These are phyloP conservation scores for Synanthedon myopaeformis DNA, from an alignment of 2,888 invertebrate genomes.

Conservation along the genomic window DNA sequence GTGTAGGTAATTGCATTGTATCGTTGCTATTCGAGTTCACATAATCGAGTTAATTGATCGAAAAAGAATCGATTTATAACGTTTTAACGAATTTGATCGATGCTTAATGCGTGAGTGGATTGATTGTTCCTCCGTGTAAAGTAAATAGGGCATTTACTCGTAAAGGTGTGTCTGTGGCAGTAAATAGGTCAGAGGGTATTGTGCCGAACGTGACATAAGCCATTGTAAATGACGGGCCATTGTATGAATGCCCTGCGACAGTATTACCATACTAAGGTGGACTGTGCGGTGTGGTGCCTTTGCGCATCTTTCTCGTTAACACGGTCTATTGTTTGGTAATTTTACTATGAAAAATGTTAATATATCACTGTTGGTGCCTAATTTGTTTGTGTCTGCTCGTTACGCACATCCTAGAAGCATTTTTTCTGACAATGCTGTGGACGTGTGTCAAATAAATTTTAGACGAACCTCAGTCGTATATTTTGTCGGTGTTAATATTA, in stretches of 20 bases:
- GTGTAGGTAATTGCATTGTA: neutral
- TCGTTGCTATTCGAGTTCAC: too few relatives aligned
- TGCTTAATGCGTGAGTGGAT: neutral
- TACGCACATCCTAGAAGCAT: conserved; percentile 6
- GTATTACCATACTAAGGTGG: conserved; percentile 29
- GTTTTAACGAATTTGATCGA: neutral
- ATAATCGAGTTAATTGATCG: neutral
- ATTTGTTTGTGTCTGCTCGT: conserved; percentile 6
- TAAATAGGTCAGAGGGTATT: conserved; percentile 46
- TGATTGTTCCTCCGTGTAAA: conserved; percentile 1
- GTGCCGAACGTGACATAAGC: conserved; percentile 31
- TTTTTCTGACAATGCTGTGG: too few relatives aligned
- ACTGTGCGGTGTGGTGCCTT: neutral
- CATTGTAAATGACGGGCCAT: conserved; percentile 40
- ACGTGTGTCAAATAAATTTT: too few relatives aligned
- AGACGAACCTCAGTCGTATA: too few relatives aligned
- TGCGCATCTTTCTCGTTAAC: conserved; percentile 3
- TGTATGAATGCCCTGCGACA: conserved; percentile 21
- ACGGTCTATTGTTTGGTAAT: conserved; percentile 25
- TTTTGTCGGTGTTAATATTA: too few relatives aligned
- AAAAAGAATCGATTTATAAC: neutral
- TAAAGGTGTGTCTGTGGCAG: conserved; percentile 37
- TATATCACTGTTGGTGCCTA: neutral
- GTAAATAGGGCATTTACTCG: conserved; percentile 48
- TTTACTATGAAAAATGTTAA: conserved; percentile 7